phyloP scores from a whole-genome alignment of 2,888 invertebrate genomes.

The Ashinkailepas kermadecensis region DNA sequence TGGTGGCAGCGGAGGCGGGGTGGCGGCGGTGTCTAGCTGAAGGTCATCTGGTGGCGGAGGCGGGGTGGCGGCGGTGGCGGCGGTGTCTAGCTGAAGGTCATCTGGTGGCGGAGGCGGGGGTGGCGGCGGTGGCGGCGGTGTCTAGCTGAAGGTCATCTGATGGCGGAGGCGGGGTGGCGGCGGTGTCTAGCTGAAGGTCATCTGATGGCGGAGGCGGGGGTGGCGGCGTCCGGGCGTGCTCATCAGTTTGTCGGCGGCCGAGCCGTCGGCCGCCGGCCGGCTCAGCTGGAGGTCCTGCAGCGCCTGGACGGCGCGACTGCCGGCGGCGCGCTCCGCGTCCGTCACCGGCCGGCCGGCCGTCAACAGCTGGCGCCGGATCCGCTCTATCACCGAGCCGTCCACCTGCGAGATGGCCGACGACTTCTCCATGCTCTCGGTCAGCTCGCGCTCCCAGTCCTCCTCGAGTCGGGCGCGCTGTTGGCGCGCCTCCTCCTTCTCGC shows the following conservation, averaged over 20 bases:
- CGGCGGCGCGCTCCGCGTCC: neutral
- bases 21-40: neutral
- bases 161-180: no score
- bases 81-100: no score
- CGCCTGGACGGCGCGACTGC: neutral
- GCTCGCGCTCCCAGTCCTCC: constrained; percentile 19
- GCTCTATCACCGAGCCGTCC: neutral
- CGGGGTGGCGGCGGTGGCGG: neutral
- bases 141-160: no score
- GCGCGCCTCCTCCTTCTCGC: constrained; percentile 9
- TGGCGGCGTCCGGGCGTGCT: neutral
- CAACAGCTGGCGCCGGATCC: constrained; percentile 3
- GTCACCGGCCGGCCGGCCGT: neutral
- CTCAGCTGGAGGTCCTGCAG: neutral
- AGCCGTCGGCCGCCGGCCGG: neutral
- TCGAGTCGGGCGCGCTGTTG: neutral
- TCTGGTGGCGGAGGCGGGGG: no score
- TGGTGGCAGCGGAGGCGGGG: no score
- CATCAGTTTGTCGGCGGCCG: neutral
- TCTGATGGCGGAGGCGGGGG: neutral
- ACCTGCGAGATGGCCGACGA: neutral
- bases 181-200: neutral
- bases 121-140: no score
- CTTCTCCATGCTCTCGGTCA: constrained; percentile 12
- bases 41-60: constrained; percentile 1